Conservation (phyloP, 2,888 invertebrate genomes). For the Stenotaenia linearis region DNA sequence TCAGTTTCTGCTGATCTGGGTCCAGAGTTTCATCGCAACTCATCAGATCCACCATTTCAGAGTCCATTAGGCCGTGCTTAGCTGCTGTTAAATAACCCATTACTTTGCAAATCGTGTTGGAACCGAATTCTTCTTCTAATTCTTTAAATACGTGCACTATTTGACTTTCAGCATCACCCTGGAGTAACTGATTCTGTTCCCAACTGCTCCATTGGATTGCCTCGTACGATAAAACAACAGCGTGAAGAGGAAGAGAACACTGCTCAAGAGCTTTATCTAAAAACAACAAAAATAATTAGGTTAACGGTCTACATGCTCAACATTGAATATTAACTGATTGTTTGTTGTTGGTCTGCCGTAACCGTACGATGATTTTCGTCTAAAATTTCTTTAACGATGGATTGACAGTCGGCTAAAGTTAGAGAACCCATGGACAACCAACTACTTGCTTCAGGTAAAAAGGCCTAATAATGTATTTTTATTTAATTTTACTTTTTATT, state of each 20-base stretch:
- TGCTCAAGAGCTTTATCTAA: conserved; percentile 6
- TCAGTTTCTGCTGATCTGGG: not conserved
- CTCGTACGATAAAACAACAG: conserved; percentile 34
- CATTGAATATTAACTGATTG: not conserved
- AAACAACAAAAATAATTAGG: not conserved
- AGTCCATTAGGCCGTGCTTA: conserved; percentile 70
- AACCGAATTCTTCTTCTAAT: conserved; percentile 62
- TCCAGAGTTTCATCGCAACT: conserved; percentile 44
- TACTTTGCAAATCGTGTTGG: conserved; percentile 53
- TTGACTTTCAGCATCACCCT: conserved; percentile 58
- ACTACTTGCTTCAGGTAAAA: not conserved
- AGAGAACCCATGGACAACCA: conserved; percentile 8
- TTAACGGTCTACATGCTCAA: not conserved
- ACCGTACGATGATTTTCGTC: not conserved
- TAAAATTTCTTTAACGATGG: not conserved
- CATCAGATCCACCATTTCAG: conserved; percentile 63
- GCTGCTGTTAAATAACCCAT: conserved; percentile 68
- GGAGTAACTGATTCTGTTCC: conserved; percentile 54
- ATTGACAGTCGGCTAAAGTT: conserved; percentile 8
- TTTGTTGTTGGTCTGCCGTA: not conserved
- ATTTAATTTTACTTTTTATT: not conserved
- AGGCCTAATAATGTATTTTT: not conserved
- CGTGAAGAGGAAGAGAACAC: conserved; percentile 31
- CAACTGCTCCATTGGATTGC: conserved; percentile 58
- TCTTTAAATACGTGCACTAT: conserved; percentile 62